Conservation (phyloP, 2,888 invertebrate species). For the Acrobasis suavella region DNA sequence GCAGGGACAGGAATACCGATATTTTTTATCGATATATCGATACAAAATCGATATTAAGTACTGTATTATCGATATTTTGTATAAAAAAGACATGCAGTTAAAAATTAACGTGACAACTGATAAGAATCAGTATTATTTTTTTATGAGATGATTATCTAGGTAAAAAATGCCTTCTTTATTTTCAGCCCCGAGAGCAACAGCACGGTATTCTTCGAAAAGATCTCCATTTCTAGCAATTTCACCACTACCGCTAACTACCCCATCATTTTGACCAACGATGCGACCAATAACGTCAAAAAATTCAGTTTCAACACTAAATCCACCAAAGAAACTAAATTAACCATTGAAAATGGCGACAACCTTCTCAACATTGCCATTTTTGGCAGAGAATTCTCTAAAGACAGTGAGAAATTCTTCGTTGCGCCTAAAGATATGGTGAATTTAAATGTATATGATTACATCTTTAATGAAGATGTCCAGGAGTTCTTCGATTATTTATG, state of each 20-base stretch:
- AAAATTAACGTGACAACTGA: too few species aligned
- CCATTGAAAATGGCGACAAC: constrained; percentile 42
- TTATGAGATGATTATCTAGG: too few species aligned
- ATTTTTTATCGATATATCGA: too few species aligned
- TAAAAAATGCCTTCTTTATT: constrained; percentile 25
- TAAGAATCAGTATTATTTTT: too few species aligned
- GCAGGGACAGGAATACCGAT: too few species aligned
- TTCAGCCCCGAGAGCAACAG: constrained; percentile 52
- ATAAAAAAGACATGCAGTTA: too few species aligned
- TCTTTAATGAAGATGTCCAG: constrained; percentile 57
- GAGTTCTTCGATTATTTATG: constrained; percentile 71
- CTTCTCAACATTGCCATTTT: constrained; percentile 56
- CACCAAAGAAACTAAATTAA: constrained; percentile 41
- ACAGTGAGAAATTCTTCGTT: constrained; percentile 37
- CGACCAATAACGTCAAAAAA: constrained; percentile 34
- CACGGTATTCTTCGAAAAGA: constrained; percentile 50
- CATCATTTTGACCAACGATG: constrained; percentile 44
- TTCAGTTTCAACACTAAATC: constrained; percentile 42
- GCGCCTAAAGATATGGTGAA: constrained; percentile 33
- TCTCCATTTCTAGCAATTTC: constrained; percentile 55
- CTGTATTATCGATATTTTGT: too few species aligned
- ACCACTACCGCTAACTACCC: constrained; percentile 52
- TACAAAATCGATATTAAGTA: too few species aligned
- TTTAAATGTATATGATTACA: constrained; percentile 47
- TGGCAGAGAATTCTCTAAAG: constrained; percentile 53